Evolutionary conservation across 2,888 invertebrate genomes (phyloP), one percentile per base, ranked within the genome.

Genomic region (Melinaea menophilus): DNA sequence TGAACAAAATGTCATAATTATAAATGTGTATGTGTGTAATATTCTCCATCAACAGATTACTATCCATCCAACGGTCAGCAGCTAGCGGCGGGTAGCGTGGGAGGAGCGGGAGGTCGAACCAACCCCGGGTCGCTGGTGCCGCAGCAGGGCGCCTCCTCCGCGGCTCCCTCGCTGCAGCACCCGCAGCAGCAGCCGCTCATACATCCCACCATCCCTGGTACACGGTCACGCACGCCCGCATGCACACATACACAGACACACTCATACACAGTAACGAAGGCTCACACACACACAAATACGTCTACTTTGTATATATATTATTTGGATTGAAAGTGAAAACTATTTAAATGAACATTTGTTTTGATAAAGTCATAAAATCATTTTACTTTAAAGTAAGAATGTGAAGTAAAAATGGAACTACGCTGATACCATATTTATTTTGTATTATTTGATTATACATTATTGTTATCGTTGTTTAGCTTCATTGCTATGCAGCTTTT

Each of bases 131-230:
- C 79, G 65, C 74, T 84, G 60, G 81, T 84, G 61, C 84, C 87
- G 61, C 76, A 65, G 62, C 78, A 65, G 79, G 81, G 62, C 74
- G 75, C 68, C 75, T 82, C 73, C 80, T 69, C 75, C 79, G 62
- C 79, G 75, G 67, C 65, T 80, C 61, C 75, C 79, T 59, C 61
- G 22, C 69, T 59, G 13, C 82, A 66, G 77, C 81, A 86, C 72
- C 74, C 82, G 55, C 85, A 81, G 70, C 78, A 81, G 37, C 82
- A 82, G 47, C 67, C 82, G 55, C 88, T 86, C 68, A 79, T 88
- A 78, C 88, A 88, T 75, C 84, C 82, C 73, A 58, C 80, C 62
- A 81, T 88, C 75, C 71, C 86, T 72, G 86, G 88, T 88, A 77
- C 77, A 66, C 22, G 22, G 22, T 22, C 22, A 22, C 22, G 22